Conservation (phyloP, 2,797 vertebrate species). For the Catharus ustulatus region DNA sequence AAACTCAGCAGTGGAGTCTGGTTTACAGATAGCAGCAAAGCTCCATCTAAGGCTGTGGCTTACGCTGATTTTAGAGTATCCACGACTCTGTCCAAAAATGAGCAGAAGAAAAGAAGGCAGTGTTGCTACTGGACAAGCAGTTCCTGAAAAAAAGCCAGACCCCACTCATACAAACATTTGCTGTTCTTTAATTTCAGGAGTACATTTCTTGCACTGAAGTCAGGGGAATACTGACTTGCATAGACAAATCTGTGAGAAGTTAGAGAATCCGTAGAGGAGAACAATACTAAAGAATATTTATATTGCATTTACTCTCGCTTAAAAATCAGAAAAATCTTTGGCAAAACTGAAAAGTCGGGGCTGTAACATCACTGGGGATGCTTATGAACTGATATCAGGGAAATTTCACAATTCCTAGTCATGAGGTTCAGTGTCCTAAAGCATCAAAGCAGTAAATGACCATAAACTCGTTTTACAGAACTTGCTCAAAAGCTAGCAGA, state of each 20-base stretch:
- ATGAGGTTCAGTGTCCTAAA: not conserved
- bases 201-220: not conserved
- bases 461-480: not conserved
- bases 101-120: not conserved
- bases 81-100: not conserved
- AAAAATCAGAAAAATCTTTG: not conserved
- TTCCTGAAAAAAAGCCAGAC: not conserved
- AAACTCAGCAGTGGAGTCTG: not conserved
- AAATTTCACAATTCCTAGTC: not conserved
- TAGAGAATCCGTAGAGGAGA: not conserved
- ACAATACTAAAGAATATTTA: not conserved
- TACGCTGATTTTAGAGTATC: not conserved
- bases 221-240: not conserved
- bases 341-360: not conserved
- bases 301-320: not conserved
- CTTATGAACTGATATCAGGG: not conserved
- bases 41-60: not conserved
- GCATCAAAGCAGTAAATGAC: not conserved
- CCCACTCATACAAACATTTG: not conserved
- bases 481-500: not conserved
- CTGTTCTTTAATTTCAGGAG: not conserved
- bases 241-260: not conserved
- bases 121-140: not conserved
- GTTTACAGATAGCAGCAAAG: not conserved
- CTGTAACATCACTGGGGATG: not conserved